phyloP scores from a whole-genome alignment of 1,140 invertebrate species.

The Plodia interpunctella region DNA sequence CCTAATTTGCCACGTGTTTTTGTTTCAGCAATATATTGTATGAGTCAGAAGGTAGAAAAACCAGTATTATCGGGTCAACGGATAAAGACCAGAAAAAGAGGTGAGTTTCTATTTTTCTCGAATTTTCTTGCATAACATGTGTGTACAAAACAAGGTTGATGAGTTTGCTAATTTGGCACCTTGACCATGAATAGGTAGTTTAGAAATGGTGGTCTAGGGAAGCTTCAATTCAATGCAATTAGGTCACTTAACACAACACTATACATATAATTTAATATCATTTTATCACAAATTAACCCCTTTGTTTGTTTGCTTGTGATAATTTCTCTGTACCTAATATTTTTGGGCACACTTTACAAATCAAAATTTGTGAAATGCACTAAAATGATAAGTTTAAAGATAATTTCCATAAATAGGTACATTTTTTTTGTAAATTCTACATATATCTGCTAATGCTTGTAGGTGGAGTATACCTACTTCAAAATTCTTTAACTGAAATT shows the following conservation, averaged over 20 bases:
- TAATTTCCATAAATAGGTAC: too few species aligned
- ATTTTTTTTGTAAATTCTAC: too few species aligned
- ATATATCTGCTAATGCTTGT: too few species aligned
- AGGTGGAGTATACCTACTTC: too few species aligned
- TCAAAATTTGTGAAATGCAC: too few species aligned
- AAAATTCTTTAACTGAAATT: too few species aligned
- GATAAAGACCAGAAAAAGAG: constrained; percentile 99
- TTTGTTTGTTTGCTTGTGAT: too few species aligned
- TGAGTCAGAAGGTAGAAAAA: constrained; percentile 99
- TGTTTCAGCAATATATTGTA: constrained; percentile 95
- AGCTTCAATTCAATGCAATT: not conserved
- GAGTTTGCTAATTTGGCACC: constrained; percentile 8
- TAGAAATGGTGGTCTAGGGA: not conserved
- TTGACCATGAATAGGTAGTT: constrained; percentile 21
- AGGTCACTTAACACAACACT: not conserved
- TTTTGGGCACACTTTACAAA: too few species aligned
- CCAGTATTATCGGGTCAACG: constrained; percentile 99
- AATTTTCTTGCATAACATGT: constrained; percentile 14
- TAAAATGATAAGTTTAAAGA: too few species aligned
- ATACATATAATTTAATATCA: too few species aligned
- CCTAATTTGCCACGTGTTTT: constrained; percentile 73
- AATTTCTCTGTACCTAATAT: too few species aligned
- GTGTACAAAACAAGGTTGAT: constrained; percentile 4
- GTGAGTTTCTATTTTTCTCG: constrained; percentile 73
- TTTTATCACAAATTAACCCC: too few species aligned